Conservation (phyloP, 2,888 invertebrate genomes). For the Ophioninae sp. region DNA sequence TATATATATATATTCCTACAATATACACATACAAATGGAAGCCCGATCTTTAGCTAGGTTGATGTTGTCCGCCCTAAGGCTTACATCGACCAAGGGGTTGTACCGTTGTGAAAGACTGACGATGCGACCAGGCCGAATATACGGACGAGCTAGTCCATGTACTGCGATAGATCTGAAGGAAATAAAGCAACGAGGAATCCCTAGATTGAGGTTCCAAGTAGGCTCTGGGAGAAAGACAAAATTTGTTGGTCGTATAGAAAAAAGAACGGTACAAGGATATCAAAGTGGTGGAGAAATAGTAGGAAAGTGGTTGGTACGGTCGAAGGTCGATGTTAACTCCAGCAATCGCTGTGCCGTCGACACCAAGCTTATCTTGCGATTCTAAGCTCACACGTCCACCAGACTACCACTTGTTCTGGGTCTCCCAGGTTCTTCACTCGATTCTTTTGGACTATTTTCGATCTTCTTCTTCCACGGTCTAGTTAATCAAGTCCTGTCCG, state of each 20-base stretch:
- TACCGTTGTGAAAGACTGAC: conserved; percentile 1
- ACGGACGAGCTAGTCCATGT: conserved; percentile 8
- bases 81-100: conserved; percentile 44
- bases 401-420: background rate
- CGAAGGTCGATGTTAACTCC: conserved; percentile 55
- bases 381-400: background rate
- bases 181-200: conserved; percentile 72
- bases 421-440: background rate
- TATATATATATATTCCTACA: background rate
- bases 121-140: conserved; percentile 18
- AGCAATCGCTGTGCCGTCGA: conserved; percentile 60
- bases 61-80: conserved; percentile 54
- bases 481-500: conserved; percentile 19
- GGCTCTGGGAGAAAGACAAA: conserved; percentile 71
- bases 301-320: conserved; percentile 62
- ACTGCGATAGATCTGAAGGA: conserved; percentile 44
- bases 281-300: conserved; percentile 61
- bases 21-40: conserved; percentile 3
- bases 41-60: conserved; percentile 43
- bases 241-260: conserved; percentile 66
- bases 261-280: conserved; percentile 15
- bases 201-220: conserved; percentile 74
- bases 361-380: conserved; percentile 11
- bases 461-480: background rate
- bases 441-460: background rate